Conservation (phyloP, 2,888 invertebrate genomes). For the Eupithecia abbreviata region DNA sequence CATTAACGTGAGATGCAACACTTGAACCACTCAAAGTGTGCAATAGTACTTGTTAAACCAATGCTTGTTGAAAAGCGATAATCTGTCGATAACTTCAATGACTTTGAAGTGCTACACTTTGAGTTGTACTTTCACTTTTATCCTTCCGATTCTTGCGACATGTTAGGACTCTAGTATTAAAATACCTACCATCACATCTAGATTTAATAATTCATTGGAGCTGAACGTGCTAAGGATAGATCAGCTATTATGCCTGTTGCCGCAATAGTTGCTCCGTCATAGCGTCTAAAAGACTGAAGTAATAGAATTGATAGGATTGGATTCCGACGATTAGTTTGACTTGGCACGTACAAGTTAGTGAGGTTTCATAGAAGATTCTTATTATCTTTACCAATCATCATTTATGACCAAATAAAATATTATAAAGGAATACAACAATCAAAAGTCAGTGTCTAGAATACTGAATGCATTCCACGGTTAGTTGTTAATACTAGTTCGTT, state of each 20-base stretch:
- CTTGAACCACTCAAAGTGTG: conserved; percentile 22
- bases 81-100: conserved; percentile 8
- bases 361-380: neutral
- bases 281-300: neutral
- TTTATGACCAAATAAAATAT: neutral
- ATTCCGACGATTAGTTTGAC: neutral
- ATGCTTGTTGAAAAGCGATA: conserved; percentile 3
- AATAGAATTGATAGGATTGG: neutral
- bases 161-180: neutral
- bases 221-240: neutral
- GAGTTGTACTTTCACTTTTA: neutral
- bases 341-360: neutral
- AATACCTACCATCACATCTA: neutral
- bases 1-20: conserved; percentile 28
- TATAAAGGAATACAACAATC: neutral
- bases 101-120: neutral
- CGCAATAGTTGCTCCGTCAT: too few relatives aligned
- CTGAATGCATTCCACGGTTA: neutral
- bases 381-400: neutral
- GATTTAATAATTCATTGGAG: neutral
- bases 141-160: neutral
- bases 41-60: conserved; percentile 22
- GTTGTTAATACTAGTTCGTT: neutral
- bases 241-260: too few relatives aligned
- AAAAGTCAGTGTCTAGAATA: neutral